Percentiles rank a stretch among this genome's conserved stretches.
These are phyloP conservation scores for Gyps fulvus DNA, from an alignment of 2,113 vertebrate species.

Conservation along the genomic window DNA sequence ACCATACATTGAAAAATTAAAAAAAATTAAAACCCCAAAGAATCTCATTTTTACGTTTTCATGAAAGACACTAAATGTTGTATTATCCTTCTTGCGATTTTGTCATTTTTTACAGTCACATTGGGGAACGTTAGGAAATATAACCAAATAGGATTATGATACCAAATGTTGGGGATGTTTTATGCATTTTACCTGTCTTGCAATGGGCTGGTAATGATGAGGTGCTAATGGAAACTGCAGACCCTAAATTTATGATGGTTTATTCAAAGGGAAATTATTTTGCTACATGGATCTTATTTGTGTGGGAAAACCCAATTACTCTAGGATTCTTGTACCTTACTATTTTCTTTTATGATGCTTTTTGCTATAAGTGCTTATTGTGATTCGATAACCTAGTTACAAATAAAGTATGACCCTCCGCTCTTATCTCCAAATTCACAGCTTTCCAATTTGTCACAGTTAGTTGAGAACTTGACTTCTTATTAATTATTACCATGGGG, in stretches of 20 bases:
- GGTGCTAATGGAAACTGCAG: not conserved
- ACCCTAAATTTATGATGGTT: not conserved
- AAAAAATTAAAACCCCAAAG: not conserved
- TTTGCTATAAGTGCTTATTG: conserved; percentile 5
- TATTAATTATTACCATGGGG: conserved; percentile 2
- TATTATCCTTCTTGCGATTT: not conserved
- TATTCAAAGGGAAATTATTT: not conserved
- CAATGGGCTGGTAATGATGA: not conserved
- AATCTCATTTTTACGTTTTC: not conserved
- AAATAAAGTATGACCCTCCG: not conserved
- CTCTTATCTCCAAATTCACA: conserved; percentile 46
- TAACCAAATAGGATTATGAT: not conserved
- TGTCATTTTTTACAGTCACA: not conserved
- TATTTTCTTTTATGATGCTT: not conserved
- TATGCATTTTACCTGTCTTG: not conserved
- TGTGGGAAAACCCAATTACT: conserved; percentile 37
- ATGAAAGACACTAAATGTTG: not conserved
- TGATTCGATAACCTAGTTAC: conserved; percentile 12
- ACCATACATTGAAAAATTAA: not conserved
- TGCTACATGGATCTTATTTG: not conserved
- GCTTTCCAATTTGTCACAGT: conserved; percentile 31
- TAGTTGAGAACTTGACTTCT: not conserved
- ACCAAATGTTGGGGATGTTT: not conserved
- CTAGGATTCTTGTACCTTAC: not conserved
- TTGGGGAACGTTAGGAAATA: not conserved